These are phyloP conservation scores for Notodonta dromedarius DNA, from an alignment of 2,888 invertebrate genomes.

Conservation along the genomic window DNA sequence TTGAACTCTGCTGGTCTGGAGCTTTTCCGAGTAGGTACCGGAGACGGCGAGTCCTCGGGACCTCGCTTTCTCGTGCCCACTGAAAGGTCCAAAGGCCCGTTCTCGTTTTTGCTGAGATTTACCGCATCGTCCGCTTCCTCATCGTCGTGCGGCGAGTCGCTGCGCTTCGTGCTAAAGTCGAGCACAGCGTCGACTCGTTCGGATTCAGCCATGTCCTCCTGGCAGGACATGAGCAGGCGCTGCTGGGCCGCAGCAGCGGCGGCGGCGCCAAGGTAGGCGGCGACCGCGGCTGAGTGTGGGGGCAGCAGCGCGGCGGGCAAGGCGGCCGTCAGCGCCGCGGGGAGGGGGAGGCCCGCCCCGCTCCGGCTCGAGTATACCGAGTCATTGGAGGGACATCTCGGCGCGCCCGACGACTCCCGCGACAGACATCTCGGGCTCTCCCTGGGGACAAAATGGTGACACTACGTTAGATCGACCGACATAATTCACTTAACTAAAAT, in stretches of 20 bases:
- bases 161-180: conserved; percentile 92
- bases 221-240: conserved; percentile 90
- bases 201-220: conserved; percentile 87
- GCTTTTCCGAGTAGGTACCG: conserved; percentile 86
- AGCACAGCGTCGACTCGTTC: conserved; percentile 87
- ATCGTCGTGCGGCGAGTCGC: conserved; percentile 78
- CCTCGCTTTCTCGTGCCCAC: conserved; percentile 90
- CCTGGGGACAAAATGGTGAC: conserved; percentile 85
- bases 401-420: conserved; percentile 90
- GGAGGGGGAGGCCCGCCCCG: conserved; percentile 76
- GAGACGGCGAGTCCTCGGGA: conserved; percentile 85
- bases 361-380: conserved; percentile 89
- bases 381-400: conserved; percentile 91
- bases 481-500: conserved; percentile 50
- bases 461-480: conserved; percentile 46
- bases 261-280: conserved; percentile 90
- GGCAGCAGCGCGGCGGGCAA: conserved; percentile 89
- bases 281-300: conserved; percentile 92
- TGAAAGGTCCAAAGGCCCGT: conserved; percentile 92
- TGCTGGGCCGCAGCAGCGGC: conserved; percentile 90
- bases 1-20: conserved; percentile 88
- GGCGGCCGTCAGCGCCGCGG: conserved; percentile 86
- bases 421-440: conserved; percentile 94
- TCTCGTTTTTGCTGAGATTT: conserved; percentile 88
- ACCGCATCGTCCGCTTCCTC: conserved; percentile 87